Base-by-base conservation (phyloP, 2,797 vertebrate genomes). In the Hypotaenidia okinawae region DNA sequence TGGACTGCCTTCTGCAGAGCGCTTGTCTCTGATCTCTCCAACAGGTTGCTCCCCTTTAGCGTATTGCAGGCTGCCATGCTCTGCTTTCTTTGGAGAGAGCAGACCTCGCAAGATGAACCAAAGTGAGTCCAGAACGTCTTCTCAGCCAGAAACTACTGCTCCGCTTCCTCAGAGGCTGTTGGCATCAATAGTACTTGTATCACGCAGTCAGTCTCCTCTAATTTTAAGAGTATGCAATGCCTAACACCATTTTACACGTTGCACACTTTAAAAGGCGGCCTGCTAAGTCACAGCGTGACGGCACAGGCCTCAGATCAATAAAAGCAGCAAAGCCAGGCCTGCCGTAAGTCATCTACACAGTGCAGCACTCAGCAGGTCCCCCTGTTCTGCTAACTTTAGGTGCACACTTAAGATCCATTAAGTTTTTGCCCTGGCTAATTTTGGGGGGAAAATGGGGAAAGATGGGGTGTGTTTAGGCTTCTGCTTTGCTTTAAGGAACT, bases 1-100 rank as follows among this genome's bases (percentile, higher is more conserved):
- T n/a, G 69, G 85, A 57, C 2, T 0, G 74, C 77, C 63, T 88
- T 87, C 70, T 83, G 90, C 67, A 87, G 39, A 1, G 0, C 37
- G 47, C 72, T 74, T 74, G 19, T 52, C 76, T 96, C 64, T 90
- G 73, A 86, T 87, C 70, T 93, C 47, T 91, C 41, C 64, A 64
- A 14, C 59, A 79, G 55, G 69, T 90, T 84, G 39, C 86, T 86
- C 52, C 0, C 10, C 27, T 74, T 93, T 82, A 86, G 59, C 77
- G 61, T 87, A 61, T 61, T 79, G 83, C 68, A 75, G 63, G 84
- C 32, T 85, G 18, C 51, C 33, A 68, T 87, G 57, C 87, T 87
- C 69, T 74, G 55, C 59, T 49, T n/a, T 33, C 80, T 67, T 75
- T 67, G 67, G 47, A 74, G 86, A 74, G 61, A 90, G n/a, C 21